Evolutionary conservation across 1,140 invertebrate genomes (phyloP), one percentile per base, ranked within the genome.

Genomic region (Pseudoatta argentina): DNA sequence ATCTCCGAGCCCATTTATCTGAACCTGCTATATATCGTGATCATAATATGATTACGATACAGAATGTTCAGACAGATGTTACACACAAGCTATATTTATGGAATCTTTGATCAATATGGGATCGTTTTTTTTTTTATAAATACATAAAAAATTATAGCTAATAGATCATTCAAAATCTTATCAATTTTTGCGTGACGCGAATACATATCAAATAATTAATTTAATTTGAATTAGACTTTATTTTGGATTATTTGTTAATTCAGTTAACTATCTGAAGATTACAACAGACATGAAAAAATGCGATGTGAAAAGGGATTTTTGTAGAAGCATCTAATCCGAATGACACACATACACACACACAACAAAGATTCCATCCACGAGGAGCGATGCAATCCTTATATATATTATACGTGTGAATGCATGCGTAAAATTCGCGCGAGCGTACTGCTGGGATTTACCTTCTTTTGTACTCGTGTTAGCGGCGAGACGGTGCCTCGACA

Each of bases 381-480:
- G 53, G 12, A 59, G 21, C 4, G 63, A 4, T 10, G n/a, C 53
- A 21, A 34, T 18, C 12, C 12, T 30, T 8, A 55, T 18, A 44
- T 12, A 21, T 39, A 39, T 39, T 39, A 24, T 14, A 48, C 8
- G 14, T 30, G 12, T 7, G 48, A n/a, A 14, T 66, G 7, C 7
- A 76, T 18, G 27, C 27, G 24, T 44, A 44, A 16, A 39, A 21
- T 76, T 76, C 12, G 30, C 63, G 30, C 30, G 44, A 44, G n/a
- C 14, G 24, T 64, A 39, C 4, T n/a, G 16, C 30, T 21, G 39
- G 51, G 24, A 18, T 48, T 89, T 88, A 89, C 82, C 87, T 89
- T 89, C 64, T 44, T 88, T 27, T 57, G 69, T 73, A n/a, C 18
- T 63, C 53, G n/a, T 3, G n/a, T 16, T 51, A 53, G 21, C 27